Base-by-base conservation (phyloP, 2,113 vertebrate species). In the Neolamprologus ventralis region DNA sequence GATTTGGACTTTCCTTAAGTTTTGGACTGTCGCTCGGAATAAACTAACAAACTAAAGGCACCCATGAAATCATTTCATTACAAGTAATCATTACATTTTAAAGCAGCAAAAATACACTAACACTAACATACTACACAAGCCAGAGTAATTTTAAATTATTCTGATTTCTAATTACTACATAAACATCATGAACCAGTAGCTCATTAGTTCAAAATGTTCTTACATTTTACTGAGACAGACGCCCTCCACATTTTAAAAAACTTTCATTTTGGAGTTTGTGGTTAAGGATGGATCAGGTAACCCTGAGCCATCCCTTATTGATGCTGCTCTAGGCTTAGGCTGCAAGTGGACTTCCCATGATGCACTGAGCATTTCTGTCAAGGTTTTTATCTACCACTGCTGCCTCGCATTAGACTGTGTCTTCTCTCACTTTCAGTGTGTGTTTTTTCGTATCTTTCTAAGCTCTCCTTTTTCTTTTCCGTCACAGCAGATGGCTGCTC, bases 181-280 rank as follows among this genome's bases (percentile, higher is more conserved):
- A 45, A 73, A 2, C 1, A 33, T 71, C n/a, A 14, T 1, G 1
- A 23, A 71, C 35, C 35, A 71, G 19, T 3, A 40, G 3, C 65
- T 42, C 19, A 42, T 71, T 21, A 71, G 35, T 71, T 71, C 3
- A 68, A 68, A 37, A 0, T 37, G 0, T 40, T 40, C 63, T 68
- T 12, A 65, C 10, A 37, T n/a, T 7, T n/a, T 65, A 65, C 17
- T 37, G 60, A 37, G 31, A 37, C 60, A 35, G 19, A 68, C 35
- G 0, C 65, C 12, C 7, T 71, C 65, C 12, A 14, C 0, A 16
- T 40, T 42, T 71, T 0, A 65, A 65, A 23, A 71, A 71, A 14
- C 63, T 23, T 42, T 71, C 2, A 23, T 23, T 23, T 71, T 42
- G 37, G 7, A 45, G 65, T 73, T 73, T 26, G 0, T 73, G 8